Evolutionary conservation across 2,888 invertebrate genomes (phyloP).

Genomic region (Athalia rosae): DNA sequence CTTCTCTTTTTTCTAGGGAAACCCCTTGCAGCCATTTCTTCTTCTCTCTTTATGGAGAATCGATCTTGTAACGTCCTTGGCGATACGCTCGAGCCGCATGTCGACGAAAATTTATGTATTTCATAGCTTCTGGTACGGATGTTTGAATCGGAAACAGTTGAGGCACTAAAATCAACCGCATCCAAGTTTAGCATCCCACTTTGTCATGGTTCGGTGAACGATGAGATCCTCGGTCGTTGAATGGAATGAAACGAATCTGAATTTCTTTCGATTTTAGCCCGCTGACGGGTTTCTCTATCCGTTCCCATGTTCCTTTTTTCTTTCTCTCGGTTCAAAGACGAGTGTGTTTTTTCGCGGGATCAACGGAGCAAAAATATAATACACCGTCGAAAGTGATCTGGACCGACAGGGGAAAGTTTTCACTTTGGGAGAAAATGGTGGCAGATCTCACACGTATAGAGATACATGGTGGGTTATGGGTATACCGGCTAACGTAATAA

Average conservation of each 20-base stretch:
- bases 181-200: not conserved
- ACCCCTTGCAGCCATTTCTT: not conserved
- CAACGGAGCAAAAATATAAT: no score
- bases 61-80: slow-evolving; percentile 25
- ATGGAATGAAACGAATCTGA: no score
- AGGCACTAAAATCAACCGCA: slow-evolving; percentile 8
- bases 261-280: no score
- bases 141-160: slow-evolving; percentile 21
- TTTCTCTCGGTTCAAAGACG: no score
- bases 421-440: not conserved
- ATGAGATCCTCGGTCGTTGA: not conserved
- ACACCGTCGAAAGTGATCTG: no score
- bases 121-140: slow-evolving; percentile 27
- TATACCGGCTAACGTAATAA: slow-evolving; percentile 31
- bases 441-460: not conserved
- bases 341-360: no score
- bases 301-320: no score
- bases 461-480: slow-evolving; percentile 9
- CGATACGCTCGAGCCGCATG: slow-evolving; percentile 21
- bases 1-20: not conserved
- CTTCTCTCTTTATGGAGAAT: slow-evolving; percentile 39
- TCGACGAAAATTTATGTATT: slow-evolving; percentile 33
- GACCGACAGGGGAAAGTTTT: no score
- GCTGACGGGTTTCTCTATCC: no score
- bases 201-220: not conserved